Conservation (phyloP, 1,140 invertebrate genomes). For the Zaprionus gabonicus region DNA sequence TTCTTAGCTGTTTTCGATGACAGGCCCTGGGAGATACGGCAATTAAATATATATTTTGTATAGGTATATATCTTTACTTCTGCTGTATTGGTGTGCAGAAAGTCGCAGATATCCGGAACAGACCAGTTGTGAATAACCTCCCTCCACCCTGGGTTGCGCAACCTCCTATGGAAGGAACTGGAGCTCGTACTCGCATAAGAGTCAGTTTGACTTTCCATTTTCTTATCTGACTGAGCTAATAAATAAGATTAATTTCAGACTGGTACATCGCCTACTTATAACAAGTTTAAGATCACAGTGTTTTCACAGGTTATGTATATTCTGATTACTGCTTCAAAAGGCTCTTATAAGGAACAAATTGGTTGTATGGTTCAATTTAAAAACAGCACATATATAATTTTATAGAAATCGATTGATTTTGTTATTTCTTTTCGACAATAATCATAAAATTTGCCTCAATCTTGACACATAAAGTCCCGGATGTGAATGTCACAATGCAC, state of each 20-base stretch:
- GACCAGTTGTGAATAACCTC: not conserved
- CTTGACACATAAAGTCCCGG: slow-evolving; percentile 54
- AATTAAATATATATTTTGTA: not conserved
- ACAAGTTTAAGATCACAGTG: not conserved
- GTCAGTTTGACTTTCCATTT: no score
- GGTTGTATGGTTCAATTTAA: not conserved
- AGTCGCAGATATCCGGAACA: not conserved
- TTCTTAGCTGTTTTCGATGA: not conserved
- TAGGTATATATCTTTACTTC: not conserved
- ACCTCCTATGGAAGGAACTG: not conserved
- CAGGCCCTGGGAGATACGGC: slow-evolving; percentile 34
- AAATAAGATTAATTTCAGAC: not conserved
- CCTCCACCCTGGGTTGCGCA: not conserved
- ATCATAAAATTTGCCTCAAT: slow-evolving; percentile 59
- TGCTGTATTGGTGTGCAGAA: not conserved
- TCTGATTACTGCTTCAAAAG: no score
- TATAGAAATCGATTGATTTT: slow-evolving; percentile 40
- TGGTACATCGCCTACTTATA: not conserved
- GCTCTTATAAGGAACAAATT: no score
- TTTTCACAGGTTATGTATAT: no score
- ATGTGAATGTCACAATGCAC: slow-evolving; percentile 25
- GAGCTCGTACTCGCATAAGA: not conserved
- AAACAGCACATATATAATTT: slow-evolving; percentile 1
- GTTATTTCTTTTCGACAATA: slow-evolving; percentile 48
- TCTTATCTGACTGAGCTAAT: not conserved